Base-by-base conservation (phyloP, 35 echinoderm and acorn worm genomes). In the Hemicentrotus pulcherrimus region DNA sequence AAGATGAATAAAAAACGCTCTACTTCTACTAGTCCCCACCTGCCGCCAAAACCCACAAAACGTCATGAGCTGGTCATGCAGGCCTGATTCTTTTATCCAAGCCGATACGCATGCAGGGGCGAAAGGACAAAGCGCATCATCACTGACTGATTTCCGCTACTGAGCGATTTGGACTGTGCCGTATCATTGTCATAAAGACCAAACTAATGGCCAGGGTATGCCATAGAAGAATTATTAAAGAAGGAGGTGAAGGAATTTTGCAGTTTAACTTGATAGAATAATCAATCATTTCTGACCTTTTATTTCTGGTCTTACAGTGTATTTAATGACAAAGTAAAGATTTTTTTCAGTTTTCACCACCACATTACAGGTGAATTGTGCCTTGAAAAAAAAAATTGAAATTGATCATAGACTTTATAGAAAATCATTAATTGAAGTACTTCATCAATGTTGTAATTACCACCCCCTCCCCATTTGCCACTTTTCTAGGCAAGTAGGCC, bases 11-110 rank as follows among this genome's bases (percentile, higher is more conserved):
- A 78, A n/a, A 78, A 59, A 28, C 61, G 2, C 61, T 70, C 18
- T 19, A 16, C 18, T 2, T 78, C 65, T 78, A 78, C 24, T 28
- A 22, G 19, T 6, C 65, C 65, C 65, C 65, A 78, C 65, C 65
- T 78, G 65, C 65, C 65, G 65, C 65, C 65, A 78, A 78, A 78
- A 78, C 65, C 65, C 65, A 78, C 65, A 78, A 78, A 78, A 78
- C 19, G 50, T 28, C 65, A 28, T 28, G 22, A 78, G 65, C 24
- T n/a, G 65, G 65, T 78, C 65, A 78, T 78, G 65, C 65, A 78
- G n/a, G 19, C 65, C 65, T 78, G 65, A 18, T 78, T 78, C 65
- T 78, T 28, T 78, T 78, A 78, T 78, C 65, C 5, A 78, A 78
- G 19, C 65, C 65, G 28, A 78, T 18, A 28, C 65, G 6, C 35